A percentile compares a stretch with the other conserved stretches of the same genome.
Conservation (phyloP, 2,888 invertebrate species). For the Polyommatus icarus region DNA sequence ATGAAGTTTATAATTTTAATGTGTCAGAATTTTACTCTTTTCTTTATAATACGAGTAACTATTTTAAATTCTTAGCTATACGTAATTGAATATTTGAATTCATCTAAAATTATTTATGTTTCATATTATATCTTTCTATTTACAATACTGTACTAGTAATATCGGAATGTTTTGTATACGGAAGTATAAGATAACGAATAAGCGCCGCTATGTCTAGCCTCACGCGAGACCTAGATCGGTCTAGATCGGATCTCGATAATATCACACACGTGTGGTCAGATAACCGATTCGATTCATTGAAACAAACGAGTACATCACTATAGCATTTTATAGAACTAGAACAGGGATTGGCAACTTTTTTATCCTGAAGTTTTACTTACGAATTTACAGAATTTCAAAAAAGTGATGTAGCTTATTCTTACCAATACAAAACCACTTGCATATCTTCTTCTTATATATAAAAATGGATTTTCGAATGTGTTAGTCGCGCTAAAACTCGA, state of each 20-base stretch:
- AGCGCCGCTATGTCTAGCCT: slow-evolving; percentile 8
- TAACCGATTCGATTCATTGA: neutral
- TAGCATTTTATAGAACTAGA: neutral
- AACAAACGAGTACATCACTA: neutral
- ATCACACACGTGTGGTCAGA: slow-evolving; percentile 1
- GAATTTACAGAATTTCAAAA: no score
- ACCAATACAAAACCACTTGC: no score
- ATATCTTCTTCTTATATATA: no score
- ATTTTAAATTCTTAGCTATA: neutral
- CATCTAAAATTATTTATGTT: no score
- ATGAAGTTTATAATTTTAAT: neutral
- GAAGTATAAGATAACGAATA: neutral
- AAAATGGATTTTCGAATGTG: no score
- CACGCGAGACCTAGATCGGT: neutral
- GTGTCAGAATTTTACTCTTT: neutral
- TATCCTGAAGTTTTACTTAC: no score
- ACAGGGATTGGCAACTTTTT: neutral
- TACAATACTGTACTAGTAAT: neutral
- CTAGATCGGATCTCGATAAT: neutral
- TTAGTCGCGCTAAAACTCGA: no score
- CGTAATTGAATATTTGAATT: neutral
- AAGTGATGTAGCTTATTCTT: no score
- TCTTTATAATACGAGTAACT: neutral
- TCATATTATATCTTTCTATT: no score
- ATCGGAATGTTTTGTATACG: neutral